Base-by-base conservation (phyloP, 1,140 invertebrate genomes). In the Drosophila virilis region DNA sequence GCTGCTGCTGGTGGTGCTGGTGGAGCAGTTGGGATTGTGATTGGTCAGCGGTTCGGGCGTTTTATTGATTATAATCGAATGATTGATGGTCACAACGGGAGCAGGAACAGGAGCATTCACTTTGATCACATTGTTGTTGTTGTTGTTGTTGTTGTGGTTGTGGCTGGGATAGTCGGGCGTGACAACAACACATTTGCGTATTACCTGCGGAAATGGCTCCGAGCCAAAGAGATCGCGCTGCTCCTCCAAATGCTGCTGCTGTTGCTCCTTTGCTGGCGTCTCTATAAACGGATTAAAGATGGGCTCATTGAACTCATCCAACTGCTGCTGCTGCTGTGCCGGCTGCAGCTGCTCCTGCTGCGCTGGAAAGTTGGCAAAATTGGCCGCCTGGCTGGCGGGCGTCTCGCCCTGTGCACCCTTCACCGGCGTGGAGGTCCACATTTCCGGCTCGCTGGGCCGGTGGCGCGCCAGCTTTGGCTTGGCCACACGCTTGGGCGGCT, bases 181-280 rank as follows among this genome's bases (percentile, higher is more conserved):
- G 48, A 67, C 61, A 37, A 77, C 69, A 61, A 83, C 57, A 80
- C 74, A 77, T 78, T 86, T 91, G 54, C 78, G 81, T 67, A 92
- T 91, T 92, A 92, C 91, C 86, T 92, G 89, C 58, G 91, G 91
- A 77, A 94, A 94, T 3, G 94, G 94, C 6, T 94, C 94, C 0
- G 94, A 94, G 4, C 93, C 94, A 69, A 94, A 94, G 1, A 94
- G 80, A 86, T 94, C 94, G 33, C 76, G 46, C 28, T 83, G 80
- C 4, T 66, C 46, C 6, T 12, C 64, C 37, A 8, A 54, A 1
- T 62, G 13, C 17, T 8, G 38, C n/a, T 50, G 83, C 70, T 13
- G 62, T 86, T 9, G 80, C 71, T 81, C 28, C 12, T 38, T 42
- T 8, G 12, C 45, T 1, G 52, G 3, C 43, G 10, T 12, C 12